A percentile compares a stretch with the other conserved stretches of the same genome.
Evolutionary conservation across 1,140 invertebrate genomes (phyloP).

Genomic region (Ruditapes philippinarum): DNA sequence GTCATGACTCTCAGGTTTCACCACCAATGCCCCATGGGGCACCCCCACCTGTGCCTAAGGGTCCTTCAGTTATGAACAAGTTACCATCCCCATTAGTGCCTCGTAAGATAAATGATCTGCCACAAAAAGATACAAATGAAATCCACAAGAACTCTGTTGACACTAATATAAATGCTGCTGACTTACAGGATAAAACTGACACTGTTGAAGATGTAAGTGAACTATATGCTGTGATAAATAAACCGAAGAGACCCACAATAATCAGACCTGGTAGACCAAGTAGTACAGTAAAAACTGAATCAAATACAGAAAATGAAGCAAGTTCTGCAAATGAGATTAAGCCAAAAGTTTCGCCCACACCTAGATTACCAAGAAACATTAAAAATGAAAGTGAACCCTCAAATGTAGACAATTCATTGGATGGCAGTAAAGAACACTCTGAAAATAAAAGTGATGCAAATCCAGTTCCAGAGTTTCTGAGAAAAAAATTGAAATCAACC

Average conservation of each 20-base stretch:
- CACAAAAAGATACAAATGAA: too few species aligned
- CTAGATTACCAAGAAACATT: background rate
- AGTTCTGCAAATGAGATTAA: background rate
- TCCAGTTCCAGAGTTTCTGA: constrained; percentile 36
- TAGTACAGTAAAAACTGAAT: background rate
- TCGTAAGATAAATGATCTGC: background rate
- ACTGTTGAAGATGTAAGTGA: constrained; percentile 24
- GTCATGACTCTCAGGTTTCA: background rate
- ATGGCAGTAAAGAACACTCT: background rate
- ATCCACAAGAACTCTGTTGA: background rate
- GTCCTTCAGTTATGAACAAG: background rate
- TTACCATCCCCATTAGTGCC: background rate
- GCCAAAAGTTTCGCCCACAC: background rate
- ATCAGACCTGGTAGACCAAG: constrained; percentile 45
- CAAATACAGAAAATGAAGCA: background rate
- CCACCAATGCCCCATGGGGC: constrained; percentile 1
- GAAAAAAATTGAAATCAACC: constrained; percentile 46
- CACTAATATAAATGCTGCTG: too few species aligned
- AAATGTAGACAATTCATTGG: background rate
- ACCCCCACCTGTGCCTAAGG: constrained; percentile 21
- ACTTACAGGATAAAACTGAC: background rate
- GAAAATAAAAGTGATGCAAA: background rate
- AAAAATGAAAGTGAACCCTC: background rate
- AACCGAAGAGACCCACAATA: constrained; percentile 62
- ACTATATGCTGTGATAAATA: constrained; percentile 54